These are phyloP conservation scores for Ptychadena robeensis DNA, from an alignment of 2,797 vertebrate genomes.

Conservation along the genomic window DNA sequence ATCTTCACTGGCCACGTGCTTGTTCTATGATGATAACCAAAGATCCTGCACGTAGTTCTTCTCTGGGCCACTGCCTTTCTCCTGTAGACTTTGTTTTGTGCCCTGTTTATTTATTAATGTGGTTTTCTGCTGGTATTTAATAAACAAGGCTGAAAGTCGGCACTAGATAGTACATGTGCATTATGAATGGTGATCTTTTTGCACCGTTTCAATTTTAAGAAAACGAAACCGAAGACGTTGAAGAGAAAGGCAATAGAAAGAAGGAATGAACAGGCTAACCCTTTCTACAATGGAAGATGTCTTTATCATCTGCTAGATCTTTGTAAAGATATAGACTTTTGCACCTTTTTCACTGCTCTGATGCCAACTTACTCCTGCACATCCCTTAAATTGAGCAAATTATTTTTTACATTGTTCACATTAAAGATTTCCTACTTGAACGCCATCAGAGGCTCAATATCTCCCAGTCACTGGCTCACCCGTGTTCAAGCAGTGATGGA, in stretches of 20 bases:
- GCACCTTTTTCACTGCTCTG: slow-evolving; percentile 1
- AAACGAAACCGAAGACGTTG: neutral
- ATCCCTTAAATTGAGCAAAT: slow-evolving; percentile 11
- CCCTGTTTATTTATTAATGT: neutral
- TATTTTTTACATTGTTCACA: slow-evolving; percentile 18
- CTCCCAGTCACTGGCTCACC: slow-evolving; percentile 11
- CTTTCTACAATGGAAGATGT: neutral
- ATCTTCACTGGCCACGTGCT: too few relatives aligned
- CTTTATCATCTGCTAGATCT: neutral
- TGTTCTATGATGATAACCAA: neutral
- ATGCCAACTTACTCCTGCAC: neutral
- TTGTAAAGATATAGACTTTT: neutral
- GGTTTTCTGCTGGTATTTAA: neutral
- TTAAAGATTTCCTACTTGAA: slow-evolving; percentile 4
- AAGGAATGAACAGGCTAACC: neutral
- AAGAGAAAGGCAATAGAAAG: neutral
- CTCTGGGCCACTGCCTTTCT: neutral
- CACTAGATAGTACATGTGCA: neutral
- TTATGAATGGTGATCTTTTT: neutral
- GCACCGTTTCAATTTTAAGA: neutral
- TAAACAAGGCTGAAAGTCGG: neutral
- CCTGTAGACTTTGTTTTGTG: neutral
- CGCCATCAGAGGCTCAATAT: slow-evolving; percentile 4
- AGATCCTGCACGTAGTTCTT: neutral
- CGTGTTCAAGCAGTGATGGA: neutral